A percentile compares a stretch with the other conserved stretches of the same genome.
These are phyloP conservation scores for Mastigias papua DNA, from an alignment of 30 jellyfish, hydroid and myxozoan species.

Conservation along the genomic window DNA sequence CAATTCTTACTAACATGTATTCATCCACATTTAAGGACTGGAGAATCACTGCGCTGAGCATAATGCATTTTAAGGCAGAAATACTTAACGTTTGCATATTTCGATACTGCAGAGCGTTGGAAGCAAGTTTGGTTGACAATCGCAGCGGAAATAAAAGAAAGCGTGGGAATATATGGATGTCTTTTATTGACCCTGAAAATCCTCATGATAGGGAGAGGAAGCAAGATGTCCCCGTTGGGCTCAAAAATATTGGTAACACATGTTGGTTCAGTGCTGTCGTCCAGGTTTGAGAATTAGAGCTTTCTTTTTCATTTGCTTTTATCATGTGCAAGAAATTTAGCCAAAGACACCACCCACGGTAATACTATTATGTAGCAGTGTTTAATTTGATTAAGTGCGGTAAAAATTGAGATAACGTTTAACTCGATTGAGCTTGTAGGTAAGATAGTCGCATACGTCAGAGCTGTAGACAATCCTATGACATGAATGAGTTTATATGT, in stretches of 20 bases:
- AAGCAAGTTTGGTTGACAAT: constrained; percentile 74
- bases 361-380: no score
- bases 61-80: neutral
- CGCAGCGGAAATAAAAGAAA: constrained; percentile 73
- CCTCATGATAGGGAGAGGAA: constrained; percentile 76
- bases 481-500: no score
- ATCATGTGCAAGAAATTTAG: neutral
- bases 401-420: no score
- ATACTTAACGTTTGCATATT: neutral
- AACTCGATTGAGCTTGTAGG: no score
- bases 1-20: no score
- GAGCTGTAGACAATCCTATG: no score
- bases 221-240: constrained; percentile 73
- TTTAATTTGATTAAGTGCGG: no score
- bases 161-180: constrained; percentile 71
- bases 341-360: no score
- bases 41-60: no score
- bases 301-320: neutral
- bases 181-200: constrained; percentile 76
- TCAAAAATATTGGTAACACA: constrained; percentile 78
- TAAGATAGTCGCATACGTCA: no score
- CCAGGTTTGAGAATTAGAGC: constrained; percentile 38
- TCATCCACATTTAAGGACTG: no score
- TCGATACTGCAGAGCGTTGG: constrained; percentile 58
- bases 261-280: constrained; percentile 88